Percentiles rank a stretch among this genome's conserved stretches.
Evolutionary conservation across 2,797 vertebrate species (phyloP).

Genomic region (Poeciliopsis infans): DNA sequence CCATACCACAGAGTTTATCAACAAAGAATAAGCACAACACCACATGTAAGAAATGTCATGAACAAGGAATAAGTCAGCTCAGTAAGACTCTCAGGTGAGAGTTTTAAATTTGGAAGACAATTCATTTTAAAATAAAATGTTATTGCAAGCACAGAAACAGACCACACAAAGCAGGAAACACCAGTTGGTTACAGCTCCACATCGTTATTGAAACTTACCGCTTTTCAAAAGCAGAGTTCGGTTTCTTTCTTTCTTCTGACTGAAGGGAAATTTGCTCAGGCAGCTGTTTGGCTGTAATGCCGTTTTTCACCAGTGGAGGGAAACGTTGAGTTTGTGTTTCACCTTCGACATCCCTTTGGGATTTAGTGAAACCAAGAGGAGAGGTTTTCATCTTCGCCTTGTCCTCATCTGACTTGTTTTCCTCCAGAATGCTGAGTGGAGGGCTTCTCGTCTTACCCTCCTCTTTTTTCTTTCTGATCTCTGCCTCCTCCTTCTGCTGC

Average conservation of each 20-base stretch:
- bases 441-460: slow-evolving; percentile 14
- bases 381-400: slow-evolving; percentile 71
- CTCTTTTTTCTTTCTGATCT: not conserved
- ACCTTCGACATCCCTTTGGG: not conserved
- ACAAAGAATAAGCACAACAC: not conserved
- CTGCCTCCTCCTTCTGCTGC: not conserved
- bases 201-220: slow-evolving; percentile 64
- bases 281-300: slow-evolving; percentile 7
- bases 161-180: slow-evolving; percentile 7
- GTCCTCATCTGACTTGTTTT: slow-evolving; percentile 77
- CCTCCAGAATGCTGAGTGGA: slow-evolving; percentile 26
- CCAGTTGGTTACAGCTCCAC: not conserved
- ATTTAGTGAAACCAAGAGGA: slow-evolving; percentile 9
- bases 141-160: slow-evolving; percentile 2
- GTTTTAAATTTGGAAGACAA: not conserved
- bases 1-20: not conserved
- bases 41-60: not conserved
- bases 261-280: slow-evolving; percentile 22
- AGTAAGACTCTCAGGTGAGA: not conserved
- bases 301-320: slow-evolving; percentile 35
- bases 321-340: slow-evolving; percentile 6
- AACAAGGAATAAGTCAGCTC: not conserved
- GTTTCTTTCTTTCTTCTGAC: slow-evolving; percentile 36
- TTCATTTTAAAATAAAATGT: slow-evolving; percentile 21
- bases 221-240: slow-evolving; percentile 32